These are phyloP conservation scores for Sorex fumeus DNA, from an alignment of 2,113 vertebrate genomes.

Conservation along the genomic window DNA sequence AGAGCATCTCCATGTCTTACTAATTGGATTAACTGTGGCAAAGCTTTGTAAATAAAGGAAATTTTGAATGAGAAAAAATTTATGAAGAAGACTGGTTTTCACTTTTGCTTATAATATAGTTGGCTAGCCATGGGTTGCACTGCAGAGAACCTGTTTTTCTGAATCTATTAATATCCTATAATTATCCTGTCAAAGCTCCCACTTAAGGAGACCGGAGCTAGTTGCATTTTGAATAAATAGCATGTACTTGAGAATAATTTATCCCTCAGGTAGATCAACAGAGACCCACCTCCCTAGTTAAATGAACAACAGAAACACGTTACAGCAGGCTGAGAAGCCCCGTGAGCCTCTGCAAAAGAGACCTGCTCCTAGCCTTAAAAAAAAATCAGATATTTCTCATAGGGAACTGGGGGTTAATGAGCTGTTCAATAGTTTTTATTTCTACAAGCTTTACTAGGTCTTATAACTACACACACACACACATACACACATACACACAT, in stretches of 20 bases:
- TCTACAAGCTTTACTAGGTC: background rate
- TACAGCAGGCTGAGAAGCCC: background rate
- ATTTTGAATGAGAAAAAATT: slow-evolving; percentile 44
- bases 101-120: slow-evolving; percentile 17
- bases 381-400: background rate
- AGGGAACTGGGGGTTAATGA: background rate
- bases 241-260: background rate
- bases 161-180: slow-evolving; percentile 55
- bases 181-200: slow-evolving; percentile 56
- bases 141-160: slow-evolving; percentile 3
- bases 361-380: background rate
- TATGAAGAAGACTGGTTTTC: slow-evolving; percentile 32
- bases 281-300: background rate
- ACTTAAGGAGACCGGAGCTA: background rate
- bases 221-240: background rate
- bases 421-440: background rate
- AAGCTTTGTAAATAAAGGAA: slow-evolving; percentile 42
- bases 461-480: background rate
- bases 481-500: too few species aligned
- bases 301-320: background rate
- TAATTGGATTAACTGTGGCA: background rate
- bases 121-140: background rate
- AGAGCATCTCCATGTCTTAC: background rate
- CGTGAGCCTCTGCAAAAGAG: background rate
- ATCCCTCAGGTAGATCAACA: background rate